These are phyloP conservation scores for Semibalanus balanoides DNA, from an alignment of 1,140 invertebrate species.

Conservation along the genomic window DNA sequence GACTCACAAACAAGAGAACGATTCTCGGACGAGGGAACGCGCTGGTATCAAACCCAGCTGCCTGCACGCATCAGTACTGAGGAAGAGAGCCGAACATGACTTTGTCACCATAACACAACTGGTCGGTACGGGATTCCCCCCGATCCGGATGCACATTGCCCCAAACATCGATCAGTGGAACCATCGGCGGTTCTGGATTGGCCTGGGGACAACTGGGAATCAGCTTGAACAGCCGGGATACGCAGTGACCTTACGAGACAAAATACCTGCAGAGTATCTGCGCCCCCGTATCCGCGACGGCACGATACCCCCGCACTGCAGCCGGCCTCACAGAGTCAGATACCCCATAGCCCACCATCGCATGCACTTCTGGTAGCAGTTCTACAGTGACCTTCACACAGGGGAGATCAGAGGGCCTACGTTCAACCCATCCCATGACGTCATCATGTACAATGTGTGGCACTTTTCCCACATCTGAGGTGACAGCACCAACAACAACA, in stretches of 20 bases:
- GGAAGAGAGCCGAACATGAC: not conserved
- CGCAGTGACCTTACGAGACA: not conserved
- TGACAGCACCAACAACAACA: not conserved
- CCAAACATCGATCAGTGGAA: not conserved
- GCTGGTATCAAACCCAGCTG: not conserved
- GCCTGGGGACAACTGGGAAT: not conserved
- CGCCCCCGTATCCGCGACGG: not conserved
- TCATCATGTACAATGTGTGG: not conserved
- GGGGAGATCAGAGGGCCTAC: not conserved
- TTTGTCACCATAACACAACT: not conserved
- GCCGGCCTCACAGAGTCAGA: not conserved
- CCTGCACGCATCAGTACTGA: not conserved
- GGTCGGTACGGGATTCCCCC: not conserved
- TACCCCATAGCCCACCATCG: not conserved
- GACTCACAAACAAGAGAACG: not conserved
- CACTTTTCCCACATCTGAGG: not conserved
- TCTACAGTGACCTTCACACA: not conserved
- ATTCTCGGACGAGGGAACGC: not conserved
- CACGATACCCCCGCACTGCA: not conserved
- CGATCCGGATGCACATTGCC: not conserved
- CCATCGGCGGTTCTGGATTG: no score
- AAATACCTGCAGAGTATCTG: not conserved
- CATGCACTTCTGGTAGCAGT: not conserved
- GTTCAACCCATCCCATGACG: not conserved
- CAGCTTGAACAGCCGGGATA: not conserved